Percentiles rank a stretch among this genome's conserved stretches.
These are phyloP conservation scores for Phrynocephalus forsythii DNA, from an alignment of 2,797 vertebrate genomes.

Conservation along the genomic window DNA sequence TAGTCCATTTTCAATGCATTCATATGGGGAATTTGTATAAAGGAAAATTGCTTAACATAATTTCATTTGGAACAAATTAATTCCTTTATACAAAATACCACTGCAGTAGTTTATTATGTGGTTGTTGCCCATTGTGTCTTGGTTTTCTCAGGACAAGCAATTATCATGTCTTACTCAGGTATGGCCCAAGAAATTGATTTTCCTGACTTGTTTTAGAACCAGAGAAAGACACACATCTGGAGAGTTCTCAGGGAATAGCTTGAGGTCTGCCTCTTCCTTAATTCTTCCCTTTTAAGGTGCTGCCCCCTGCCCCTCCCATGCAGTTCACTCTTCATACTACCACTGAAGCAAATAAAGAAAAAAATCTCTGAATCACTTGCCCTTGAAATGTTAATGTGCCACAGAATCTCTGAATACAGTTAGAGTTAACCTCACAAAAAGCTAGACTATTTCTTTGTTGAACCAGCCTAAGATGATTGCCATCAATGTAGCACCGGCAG, in stretches of 20 bases:
- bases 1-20: too few species aligned
- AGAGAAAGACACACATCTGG: background rate
- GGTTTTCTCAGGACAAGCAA: background rate
- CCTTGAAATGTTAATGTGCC: constrained; percentile 13
- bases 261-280: background rate
- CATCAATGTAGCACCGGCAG: background rate
- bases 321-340: background rate
- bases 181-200: background rate
- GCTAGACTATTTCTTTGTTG: background rate
- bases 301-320: background rate
- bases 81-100: too few species aligned
- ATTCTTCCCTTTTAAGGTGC: background rate
- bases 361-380: background rate
- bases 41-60: background rate
- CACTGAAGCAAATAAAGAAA: background rate
- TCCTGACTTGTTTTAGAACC: background rate
- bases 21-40: too few species aligned
- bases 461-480: constrained; percentile 15
- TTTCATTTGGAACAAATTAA: too few species aligned
- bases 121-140: background rate
- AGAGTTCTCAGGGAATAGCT: background rate
- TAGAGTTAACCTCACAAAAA: background rate
- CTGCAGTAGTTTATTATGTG: background rate
- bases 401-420: background rate
- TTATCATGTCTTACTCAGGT: background rate